Base-by-base conservation (phyloP, 1,140 invertebrate genomes). In the Leucophenga varia region DNA sequence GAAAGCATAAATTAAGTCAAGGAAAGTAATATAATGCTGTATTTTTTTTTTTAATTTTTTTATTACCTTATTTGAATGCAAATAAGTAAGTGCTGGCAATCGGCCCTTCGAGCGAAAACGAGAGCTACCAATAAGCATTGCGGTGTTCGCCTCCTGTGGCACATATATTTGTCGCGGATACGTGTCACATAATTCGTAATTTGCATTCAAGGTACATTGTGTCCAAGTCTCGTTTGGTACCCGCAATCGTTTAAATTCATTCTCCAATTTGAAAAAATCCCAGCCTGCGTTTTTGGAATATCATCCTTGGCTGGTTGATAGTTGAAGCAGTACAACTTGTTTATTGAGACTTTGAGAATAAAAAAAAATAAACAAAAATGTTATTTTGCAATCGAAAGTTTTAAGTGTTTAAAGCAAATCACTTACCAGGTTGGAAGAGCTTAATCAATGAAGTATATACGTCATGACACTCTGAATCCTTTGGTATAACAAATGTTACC, bases 131-230 rank as follows among this genome's bases (percentile, higher is more conserved):
- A 93, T 80, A 31, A 99, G 78, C 36, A 95, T 85, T 43, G 86
- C 84, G 8, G 88, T 90, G 20, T 85, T 85, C 21, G 92, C 93
- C 13, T 83, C 82, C 5, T 85, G 80, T 16, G 97, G 97, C 52
- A 99, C 93, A 79, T 91, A 97, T 42, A 99, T 79, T 75, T 90
- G 86, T 50, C 87, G 86, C 12, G 97, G 96, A 79, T 99, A 99
- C 18, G 95, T 98, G 79, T 98, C 95, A 79, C 95, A 98, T 10
- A 96, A 90, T 78, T 96, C 89, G 79, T 97, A 97, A 70, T 92
- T 87, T 71, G 86, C 87, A 77, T 98, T 98, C 34, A 96, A 82
- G 42, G 84, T 85, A 38, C 92, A 91, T 12, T 94, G 76, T 20
- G 84, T 83, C 95, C 95, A 98, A 50, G 91, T 81, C 30, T 93